Base-by-base conservation (phyloP, 2,797 vertebrate genomes). In the Phataginus tricuspis region DNA sequence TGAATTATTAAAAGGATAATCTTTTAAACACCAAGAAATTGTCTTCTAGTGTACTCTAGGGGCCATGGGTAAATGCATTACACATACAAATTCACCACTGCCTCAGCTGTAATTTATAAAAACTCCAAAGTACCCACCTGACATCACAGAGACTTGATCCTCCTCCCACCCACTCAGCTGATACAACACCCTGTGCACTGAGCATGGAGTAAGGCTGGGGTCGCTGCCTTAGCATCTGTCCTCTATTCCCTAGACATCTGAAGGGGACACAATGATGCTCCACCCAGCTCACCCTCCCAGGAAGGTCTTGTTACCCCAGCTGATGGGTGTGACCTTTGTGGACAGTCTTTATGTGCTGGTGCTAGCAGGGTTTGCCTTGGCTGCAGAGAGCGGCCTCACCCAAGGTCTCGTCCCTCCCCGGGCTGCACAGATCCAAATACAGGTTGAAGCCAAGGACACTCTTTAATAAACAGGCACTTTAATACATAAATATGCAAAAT, bases 1-100 rank as follows among this genome's bases (percentile, higher is more conserved):
- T 98, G 95, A 97, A 98, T 97, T 98, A 97, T 98, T 98, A 97
- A 97, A 97, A 96, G 89, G 86, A 96, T 97, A 93, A 95, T 97
- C 94, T 97, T 95, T 97, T 96, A 97, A 97, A 96, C 84, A 97
- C 97, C 66, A 97, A 97, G 96, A 97, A 98, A 97, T 97, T 96
- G 96, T 98, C 96, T 95, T 93, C 72, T 96, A 96, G 96, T 97
- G 75, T 93, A 91, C 96, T 96, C 97, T 34, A 86, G 96, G 95
- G 97, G 68, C 92, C 31, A 1, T 59, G 75, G 72, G 86, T 66
- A 97, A 96, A 96, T 97, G 97, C 92, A 97, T 94, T 92, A 90
- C 86, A 93, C 91, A 91, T 79, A 88, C 71, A 85, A 71, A 90
- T 78, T 90, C 31, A 57, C 91, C 78, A 64, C 63, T 25, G 25